Evolutionary conservation across 2,797 vertebrate genomes (phyloP).

Genomic region (Sebastes cheni): DNA sequence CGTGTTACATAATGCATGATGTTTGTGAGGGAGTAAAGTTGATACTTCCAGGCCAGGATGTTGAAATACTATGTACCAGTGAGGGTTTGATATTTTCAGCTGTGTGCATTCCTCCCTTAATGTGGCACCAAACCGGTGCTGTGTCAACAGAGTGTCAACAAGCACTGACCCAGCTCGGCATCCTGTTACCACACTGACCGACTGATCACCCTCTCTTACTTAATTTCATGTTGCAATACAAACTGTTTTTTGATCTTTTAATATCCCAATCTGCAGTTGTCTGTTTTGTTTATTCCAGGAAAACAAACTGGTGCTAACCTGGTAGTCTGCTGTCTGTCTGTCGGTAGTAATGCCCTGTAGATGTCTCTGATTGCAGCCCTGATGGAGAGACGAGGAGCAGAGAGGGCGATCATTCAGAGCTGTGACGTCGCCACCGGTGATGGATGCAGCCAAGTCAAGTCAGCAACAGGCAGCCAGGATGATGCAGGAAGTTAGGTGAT

Average conservation of each 20-base stretch:
- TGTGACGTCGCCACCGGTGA: constrained; percentile 81
- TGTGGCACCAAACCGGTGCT: constrained; percentile 43
- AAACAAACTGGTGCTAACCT: background rate
- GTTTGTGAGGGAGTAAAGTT: constrained; percentile 47
- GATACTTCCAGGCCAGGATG: constrained; percentile 44
- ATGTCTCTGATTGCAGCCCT: constrained; percentile 66
- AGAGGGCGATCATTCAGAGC: constrained; percentile 77
- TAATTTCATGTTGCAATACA: background rate
- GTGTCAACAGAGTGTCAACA: constrained; percentile 63
- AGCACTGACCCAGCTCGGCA: constrained; percentile 26
- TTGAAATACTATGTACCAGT: constrained; percentile 40
- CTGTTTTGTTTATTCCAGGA: constrained; percentile 29
- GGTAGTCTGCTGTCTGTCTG: background rate
- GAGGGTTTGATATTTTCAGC: constrained; percentile 54
- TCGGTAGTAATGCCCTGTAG: constrained; percentile 73
- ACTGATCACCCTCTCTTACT: constrained; percentile 1
- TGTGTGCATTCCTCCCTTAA: constrained; percentile 23
- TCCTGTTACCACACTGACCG: constrained; percentile 15
- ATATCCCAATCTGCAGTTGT: background rate
- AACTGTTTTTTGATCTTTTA: background rate
- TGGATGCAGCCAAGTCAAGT: constrained; percentile 47
- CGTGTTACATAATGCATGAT: constrained; percentile 47
- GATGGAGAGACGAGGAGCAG: constrained; percentile 68
- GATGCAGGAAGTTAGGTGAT: constrained; percentile 7
- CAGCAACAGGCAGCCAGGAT: background rate